Conservation (phyloP, 1,140 invertebrate genomes). For the Zophobas morio region DNA sequence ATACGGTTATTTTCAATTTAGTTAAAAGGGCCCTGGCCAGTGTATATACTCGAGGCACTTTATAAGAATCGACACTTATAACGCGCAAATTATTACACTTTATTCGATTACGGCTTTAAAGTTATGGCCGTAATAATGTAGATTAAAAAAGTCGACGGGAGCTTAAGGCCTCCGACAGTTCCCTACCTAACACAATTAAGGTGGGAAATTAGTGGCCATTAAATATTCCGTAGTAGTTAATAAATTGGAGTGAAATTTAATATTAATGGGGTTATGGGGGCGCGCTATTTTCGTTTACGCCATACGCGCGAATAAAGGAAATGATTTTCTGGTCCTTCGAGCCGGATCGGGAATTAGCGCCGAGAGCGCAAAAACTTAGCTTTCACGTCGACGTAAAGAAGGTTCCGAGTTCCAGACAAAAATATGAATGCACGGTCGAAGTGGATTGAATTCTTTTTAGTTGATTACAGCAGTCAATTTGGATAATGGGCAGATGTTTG, state of each 20-base stretch:
- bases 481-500: conserved; percentile 68
- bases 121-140: conserved; percentile 58
- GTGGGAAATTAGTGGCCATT: conserved; percentile 37
- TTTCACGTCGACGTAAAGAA: conserved; percentile 23
- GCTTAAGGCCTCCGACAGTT: conserved; percentile 4
- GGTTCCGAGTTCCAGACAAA: conserved; percentile 31
- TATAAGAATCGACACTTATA: conserved; percentile 66
- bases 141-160: conserved; percentile 55
- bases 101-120: conserved; percentile 61
- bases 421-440: conserved; percentile 54
- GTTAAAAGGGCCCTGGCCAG: conserved; percentile 65
- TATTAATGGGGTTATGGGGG: conserved; percentile 12
- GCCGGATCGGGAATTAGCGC: conserved; percentile 13
- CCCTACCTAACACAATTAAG: conserved; percentile 37
- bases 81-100: conserved; percentile 62
- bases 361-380: conserved; percentile 4
- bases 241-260: conserved; percentile 43
- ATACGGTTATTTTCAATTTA: conserved; percentile 66
- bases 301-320: too few relatives aligned
- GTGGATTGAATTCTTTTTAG: conserved; percentile 67
- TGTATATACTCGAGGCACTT: conserved; percentile 61
- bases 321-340: neutral
- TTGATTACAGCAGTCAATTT: conserved; percentile 68
- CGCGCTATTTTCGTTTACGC: neutral
- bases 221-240: conserved; percentile 31